Percentiles rank a stretch among this genome's conserved stretches.
Conservation (phyloP, 2,797 vertebrate genomes). For the Pachyuromys duprasi region DNA sequence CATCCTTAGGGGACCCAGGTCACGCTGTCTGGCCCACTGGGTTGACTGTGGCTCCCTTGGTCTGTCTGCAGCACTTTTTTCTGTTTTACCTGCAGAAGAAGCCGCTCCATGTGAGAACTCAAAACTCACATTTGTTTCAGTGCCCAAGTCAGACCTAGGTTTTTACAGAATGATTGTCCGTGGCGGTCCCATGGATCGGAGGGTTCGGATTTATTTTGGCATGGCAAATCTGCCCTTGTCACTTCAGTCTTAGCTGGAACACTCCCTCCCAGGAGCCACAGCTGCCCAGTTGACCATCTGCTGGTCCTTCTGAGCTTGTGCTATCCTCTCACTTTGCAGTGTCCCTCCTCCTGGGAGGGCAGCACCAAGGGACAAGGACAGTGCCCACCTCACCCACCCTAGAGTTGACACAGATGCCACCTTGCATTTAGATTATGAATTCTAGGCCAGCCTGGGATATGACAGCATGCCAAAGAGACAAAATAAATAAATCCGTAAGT, state of each 20-base stretch:
- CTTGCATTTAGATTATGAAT: background rate
- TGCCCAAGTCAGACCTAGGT: background rate
- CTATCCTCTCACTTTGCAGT: background rate
- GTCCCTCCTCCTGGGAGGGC: background rate
- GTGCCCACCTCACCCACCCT: background rate
- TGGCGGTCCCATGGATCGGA: background rate
- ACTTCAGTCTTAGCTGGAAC: background rate
- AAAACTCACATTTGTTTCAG: background rate
- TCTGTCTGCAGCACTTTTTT: background rate
- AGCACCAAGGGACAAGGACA: background rate
- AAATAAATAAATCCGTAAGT: background rate
- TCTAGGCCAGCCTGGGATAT: background rate
- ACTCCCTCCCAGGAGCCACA: background rate
- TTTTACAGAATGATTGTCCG: background rate
- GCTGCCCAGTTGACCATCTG: too few species aligned
- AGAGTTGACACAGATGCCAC: background rate
- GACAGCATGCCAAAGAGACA: background rate
- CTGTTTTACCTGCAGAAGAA: background rate
- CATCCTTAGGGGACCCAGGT: background rate
- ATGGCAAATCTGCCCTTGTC: background rate
- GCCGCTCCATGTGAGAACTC: background rate
- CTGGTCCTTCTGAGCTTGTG: background rate
- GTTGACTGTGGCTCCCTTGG: background rate
- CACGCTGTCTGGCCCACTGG: too few species aligned
- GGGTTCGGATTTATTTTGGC: background rate